A percentile compares a stretch with the other conserved stretches of the same genome.
Conservation (phyloP, 2,797 vertebrate species). For the Adrianichthys oophorus region DNA sequence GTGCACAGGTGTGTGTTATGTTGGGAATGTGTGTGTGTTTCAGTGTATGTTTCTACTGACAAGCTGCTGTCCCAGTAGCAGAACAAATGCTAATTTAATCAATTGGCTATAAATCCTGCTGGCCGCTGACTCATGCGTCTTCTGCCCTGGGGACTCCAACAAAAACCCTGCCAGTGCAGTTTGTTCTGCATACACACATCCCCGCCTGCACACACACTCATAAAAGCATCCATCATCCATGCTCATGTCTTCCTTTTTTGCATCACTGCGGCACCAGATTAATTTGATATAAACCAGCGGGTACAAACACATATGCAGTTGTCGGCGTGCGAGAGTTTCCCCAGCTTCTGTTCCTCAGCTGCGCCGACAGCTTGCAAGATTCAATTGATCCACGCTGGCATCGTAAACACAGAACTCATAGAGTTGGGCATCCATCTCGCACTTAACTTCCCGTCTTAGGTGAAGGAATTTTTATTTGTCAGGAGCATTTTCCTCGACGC, state of each 20-base stretch:
- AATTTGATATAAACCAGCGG: slow-evolving; percentile 16
- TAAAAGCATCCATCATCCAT: slow-evolving; percentile 49
- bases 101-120: slow-evolving; percentile 91
- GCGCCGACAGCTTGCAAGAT: slow-evolving; percentile 20
- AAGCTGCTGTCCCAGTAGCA: slow-evolving; percentile 82
- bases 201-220: slow-evolving; percentile 19
- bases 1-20: slow-evolving; percentile 51
- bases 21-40: slow-evolving; percentile 46
- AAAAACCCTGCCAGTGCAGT: slow-evolving; percentile 83
- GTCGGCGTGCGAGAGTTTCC: slow-evolving; percentile 47
- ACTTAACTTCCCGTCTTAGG: slow-evolving; percentile 44
- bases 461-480: slow-evolving; percentile 63
- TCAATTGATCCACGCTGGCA: slow-evolving; percentile 22
- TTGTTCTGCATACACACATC: slow-evolving; percentile 54
- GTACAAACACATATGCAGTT: slow-evolving; percentile 36
- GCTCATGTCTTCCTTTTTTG: slow-evolving; percentile 37
- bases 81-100: slow-evolving; percentile 99
- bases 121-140: slow-evolving; percentile 93
- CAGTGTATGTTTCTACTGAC: slow-evolving; percentile 64
- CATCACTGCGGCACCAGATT: slow-evolving; percentile 39
- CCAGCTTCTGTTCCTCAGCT: slow-evolving; percentile 11
- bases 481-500: slow-evolving; percentile 26
- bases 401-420: slow-evolving; percentile 12
- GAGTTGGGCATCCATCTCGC: slow-evolving; percentile 22
- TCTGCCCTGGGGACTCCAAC: slow-evolving; percentile 75